A percentile compares a stretch with the other conserved stretches of the same genome.
Conservation (phyloP, 1,140 invertebrate species). For the Meloidogyne chitwoodi region DNA sequence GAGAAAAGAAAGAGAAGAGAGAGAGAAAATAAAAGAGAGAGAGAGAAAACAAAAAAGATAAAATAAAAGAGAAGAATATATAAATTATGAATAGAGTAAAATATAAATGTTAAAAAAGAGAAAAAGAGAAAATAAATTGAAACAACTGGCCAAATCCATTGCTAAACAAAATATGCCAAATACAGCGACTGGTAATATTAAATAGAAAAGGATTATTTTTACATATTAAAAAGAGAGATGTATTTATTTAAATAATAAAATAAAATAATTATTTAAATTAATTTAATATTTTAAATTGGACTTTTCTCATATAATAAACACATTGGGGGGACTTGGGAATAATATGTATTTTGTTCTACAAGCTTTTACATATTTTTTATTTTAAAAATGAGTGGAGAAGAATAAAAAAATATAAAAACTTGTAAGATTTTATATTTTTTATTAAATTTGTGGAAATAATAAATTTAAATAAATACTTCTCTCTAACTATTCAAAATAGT, state of each 20-base stretch:
- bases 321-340: too few relatives aligned
- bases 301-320: too few relatives aligned
- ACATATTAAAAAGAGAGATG: background rate
- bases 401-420: too few relatives aligned
- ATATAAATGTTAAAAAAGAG: conserved; percentile 3
- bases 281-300: too few relatives aligned
- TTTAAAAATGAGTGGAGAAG: too few relatives aligned
- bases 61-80: background rate
- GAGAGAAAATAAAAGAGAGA: background rate
- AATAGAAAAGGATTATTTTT: background rate
- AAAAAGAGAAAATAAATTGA: background rate
- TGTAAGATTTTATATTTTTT: too few relatives aligned
- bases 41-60: background rate
- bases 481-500: too few relatives aligned
- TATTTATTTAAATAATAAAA: background rate
- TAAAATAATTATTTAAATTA: background rate
- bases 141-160: background rate
- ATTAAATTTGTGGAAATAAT: too few relatives aligned
- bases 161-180: background rate
- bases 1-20: background rate
- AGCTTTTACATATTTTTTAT: too few relatives aligned
- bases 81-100: background rate
- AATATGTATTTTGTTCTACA: too few relatives aligned
- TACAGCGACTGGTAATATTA: background rate
- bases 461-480: too few relatives aligned